Conservation (phyloP, 2,888 invertebrate genomes). For the Bedellia somnulentella region DNA sequence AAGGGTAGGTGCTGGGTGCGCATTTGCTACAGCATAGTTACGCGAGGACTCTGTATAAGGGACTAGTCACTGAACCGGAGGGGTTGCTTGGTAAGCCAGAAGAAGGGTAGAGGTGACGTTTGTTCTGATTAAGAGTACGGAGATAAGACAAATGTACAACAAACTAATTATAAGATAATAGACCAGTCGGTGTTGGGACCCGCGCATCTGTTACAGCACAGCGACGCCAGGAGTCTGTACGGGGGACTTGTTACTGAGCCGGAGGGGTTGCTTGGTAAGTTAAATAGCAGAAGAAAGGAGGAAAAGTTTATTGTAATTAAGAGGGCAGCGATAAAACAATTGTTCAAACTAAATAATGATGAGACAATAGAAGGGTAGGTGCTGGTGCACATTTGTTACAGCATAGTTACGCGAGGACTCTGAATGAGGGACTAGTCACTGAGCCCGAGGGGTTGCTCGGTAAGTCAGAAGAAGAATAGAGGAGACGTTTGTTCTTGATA, state of each 20-base stretch:
- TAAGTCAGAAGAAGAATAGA: too few species aligned
- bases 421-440: constrained; percentile 67
- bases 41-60: constrained; percentile 55
- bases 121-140: too few species aligned
- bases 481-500: too few species aligned
- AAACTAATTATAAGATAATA: too few species aligned
- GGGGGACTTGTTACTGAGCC: constrained; percentile 80
- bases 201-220: constrained; percentile 75
- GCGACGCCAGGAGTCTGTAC: constrained; percentile 63
- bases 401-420: constrained; percentile 63
- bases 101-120: too few species aligned
- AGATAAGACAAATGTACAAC: too few species aligned
- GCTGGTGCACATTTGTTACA: constrained; percentile 83
- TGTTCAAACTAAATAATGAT: too few species aligned
- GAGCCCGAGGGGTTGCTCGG: constrained; percentile 94
- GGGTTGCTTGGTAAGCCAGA: constrained; percentile 88
- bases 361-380: too few species aligned
- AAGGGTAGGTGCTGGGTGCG: too few species aligned
- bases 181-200: constrained; percentile 74
- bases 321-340: too few species aligned
- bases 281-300: too few species aligned
- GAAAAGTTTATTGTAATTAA: background rate
- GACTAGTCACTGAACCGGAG: constrained; percentile 86
- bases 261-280: constrained; percentile 89
- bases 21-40: constrained; percentile 80